phyloP scores from a whole-genome alignment of 1,140 invertebrate species.

The Zaprionus inermis region DNA sequence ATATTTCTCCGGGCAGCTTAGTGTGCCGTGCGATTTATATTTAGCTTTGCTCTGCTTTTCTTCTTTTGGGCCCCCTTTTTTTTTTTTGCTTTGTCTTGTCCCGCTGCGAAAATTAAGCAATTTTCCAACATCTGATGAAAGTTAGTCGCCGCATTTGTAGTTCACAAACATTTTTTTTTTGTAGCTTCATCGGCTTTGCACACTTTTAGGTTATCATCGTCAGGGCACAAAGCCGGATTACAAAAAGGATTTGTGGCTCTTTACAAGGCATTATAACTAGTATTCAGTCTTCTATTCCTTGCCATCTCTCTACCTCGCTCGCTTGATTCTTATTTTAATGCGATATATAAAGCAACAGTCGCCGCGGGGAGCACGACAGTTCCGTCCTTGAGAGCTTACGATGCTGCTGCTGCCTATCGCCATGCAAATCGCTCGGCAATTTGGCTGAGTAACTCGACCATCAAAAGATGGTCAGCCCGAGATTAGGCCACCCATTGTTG shows the following conservation, averaged over 20 bases:
- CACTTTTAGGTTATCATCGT: conserved; percentile 78
- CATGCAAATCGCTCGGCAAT: conserved; percentile 65
- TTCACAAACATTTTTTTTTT: conserved; percentile 63
- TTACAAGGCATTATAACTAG: conserved; percentile 62
- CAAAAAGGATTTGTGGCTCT: conserved; percentile 69
- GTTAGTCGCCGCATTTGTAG: conserved; percentile 43
- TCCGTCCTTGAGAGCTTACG: conserved; percentile 21
- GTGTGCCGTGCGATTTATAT: conserved; percentile 28
- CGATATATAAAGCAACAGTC: conserved; percentile 42
- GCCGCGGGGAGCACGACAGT: conserved; percentile 5
- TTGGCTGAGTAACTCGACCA: conserved; percentile 57
- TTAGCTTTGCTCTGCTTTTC: conserved; percentile 3
- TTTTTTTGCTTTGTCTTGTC: conserved; percentile 13
- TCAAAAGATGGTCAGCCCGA: conserved; percentile 46
- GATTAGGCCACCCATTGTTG: conserved; percentile 49
- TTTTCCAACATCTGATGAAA: conserved; percentile 52
- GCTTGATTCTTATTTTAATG: conserved; percentile 42
- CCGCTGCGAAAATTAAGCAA: conserved; percentile 55
- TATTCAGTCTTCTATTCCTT: conserved; percentile 7
- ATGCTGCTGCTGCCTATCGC: conserved; percentile 34
- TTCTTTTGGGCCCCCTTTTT: background rate
- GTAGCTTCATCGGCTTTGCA: conserved; percentile 64
- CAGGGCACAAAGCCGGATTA: conserved; percentile 72
- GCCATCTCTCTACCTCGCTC: conserved; percentile 21
- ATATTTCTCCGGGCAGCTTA: conserved; percentile 44